Percentiles rank a stretch among this genome's conserved stretches.
These are phyloP conservation scores for Leptogaster cylindrica DNA, from an alignment of 2,888 invertebrate species.

Conservation along the genomic window DNA sequence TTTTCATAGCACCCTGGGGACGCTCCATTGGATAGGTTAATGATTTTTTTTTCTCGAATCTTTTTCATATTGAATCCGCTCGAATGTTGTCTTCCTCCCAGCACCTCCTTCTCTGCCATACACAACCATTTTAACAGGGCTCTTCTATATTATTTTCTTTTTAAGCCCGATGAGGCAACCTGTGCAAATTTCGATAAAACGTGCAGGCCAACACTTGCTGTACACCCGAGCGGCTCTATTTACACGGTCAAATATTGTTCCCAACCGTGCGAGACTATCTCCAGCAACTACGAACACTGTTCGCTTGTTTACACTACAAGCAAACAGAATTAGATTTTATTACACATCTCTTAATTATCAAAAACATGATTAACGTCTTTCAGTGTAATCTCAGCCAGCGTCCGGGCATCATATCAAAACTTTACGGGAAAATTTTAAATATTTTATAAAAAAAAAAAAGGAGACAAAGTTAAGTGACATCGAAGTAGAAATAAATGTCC, in stretches of 20 bases:
- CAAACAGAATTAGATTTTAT: slow-evolving; percentile 32
- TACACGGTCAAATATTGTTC: slow-evolving; percentile 15
- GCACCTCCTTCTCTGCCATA: too few species aligned
- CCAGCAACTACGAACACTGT: slow-evolving; percentile 6
- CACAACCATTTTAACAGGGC: too few species aligned
- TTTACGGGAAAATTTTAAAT: slow-evolving; percentile 5
- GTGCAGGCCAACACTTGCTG: slow-evolving; percentile 2
- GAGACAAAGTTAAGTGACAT: neutral
- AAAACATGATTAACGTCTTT: slow-evolving; percentile 33
- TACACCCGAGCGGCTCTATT: slow-evolving; percentile 9
- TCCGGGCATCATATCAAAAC: neutral
- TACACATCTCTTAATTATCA: slow-evolving; percentile 35
- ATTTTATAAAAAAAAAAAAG: too few species aligned
- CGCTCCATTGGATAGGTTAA: too few species aligned
- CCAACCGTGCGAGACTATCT: slow-evolving; percentile 7
- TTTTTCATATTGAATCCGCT: too few species aligned
- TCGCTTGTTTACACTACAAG: slow-evolving; percentile 24
- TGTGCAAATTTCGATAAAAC: slow-evolving; percentile 11
- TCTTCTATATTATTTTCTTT: neutral
- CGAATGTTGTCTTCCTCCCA: too few species aligned
- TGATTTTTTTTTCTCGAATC: too few species aligned
- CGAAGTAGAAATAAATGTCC: neutral
- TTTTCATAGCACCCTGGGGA: too few species aligned
- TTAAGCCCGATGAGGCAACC: slow-evolving; percentile 10
- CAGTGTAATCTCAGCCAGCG: slow-evolving; percentile 29